phyloP scores from a whole-genome alignment of 2,888 invertebrate genomes.

The Tipula unca region DNA sequence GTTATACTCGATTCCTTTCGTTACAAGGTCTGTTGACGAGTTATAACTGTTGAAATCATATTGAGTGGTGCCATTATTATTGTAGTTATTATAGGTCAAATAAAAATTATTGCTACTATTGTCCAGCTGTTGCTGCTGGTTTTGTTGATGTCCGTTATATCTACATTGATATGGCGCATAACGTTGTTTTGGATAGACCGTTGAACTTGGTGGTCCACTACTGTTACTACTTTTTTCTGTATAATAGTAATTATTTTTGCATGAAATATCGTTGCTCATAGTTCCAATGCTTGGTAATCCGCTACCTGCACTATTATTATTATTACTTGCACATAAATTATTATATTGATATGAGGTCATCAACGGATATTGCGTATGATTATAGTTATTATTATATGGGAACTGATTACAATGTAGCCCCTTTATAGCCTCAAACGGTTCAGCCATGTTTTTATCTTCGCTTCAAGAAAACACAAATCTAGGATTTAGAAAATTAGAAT shows the following conservation, averaged over 20 bases:
- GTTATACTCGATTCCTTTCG: not conserved
- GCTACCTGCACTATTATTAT: not conserved
- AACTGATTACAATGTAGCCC: not conserved
- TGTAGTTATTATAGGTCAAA: not conserved
- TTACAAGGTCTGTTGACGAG: not conserved
- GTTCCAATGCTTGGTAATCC: not conserved
- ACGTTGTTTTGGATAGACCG: conserved; percentile 26
- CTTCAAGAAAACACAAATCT: not conserved
- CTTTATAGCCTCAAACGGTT: not conserved
- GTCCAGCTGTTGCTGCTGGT: not conserved
- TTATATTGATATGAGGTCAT: not conserved
- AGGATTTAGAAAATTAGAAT: not conserved
- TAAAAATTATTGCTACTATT: not conserved
- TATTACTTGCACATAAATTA: not conserved
- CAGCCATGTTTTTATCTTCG: not conserved
- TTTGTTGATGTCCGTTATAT: not conserved
- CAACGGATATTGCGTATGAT: not conserved
- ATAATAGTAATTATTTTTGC: not conserved
- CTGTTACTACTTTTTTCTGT: not conserved
- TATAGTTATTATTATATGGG: not conserved
- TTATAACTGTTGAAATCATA: not conserved
- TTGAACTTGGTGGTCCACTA: conserved; percentile 15
- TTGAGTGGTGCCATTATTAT: not conserved
- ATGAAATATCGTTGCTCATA: not conserved
- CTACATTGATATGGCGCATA: conserved; percentile 38